These are phyloP conservation scores for Saccostrea cuccullata DNA, from an alignment of 1,140 invertebrate species.

Conservation along the genomic window DNA sequence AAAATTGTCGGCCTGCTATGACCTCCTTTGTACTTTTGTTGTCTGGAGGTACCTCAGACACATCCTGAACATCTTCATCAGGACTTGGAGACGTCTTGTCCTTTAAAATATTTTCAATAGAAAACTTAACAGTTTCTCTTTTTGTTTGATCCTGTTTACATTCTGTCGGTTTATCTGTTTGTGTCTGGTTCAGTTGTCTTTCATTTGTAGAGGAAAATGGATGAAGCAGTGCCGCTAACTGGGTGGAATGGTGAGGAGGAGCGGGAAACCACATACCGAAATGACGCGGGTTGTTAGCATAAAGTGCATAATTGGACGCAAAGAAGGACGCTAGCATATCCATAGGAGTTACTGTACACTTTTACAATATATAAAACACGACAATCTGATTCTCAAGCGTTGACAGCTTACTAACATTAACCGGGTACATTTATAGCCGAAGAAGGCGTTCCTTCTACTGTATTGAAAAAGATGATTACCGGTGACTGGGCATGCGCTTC, in stretches of 20 bases:
- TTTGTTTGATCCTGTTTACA: neutral
- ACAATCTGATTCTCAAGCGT: neutral
- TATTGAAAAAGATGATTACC: neutral
- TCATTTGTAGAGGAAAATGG: conserved; percentile 13
- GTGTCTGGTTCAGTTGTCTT: conserved; percentile 1
- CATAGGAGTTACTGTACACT: conserved; percentile 29
- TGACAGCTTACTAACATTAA: neutral
- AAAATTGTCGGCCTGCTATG: conserved; percentile 58
- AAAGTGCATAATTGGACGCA: conserved; percentile 54
- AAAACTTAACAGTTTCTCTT: conserved; percentile 64
- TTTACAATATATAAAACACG: neutral
- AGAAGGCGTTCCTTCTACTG: conserved; percentile 1
- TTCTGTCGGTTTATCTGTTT: neutral
- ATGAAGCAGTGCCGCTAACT: conserved; percentile 31
- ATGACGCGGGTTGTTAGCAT: conserved; percentile 47
- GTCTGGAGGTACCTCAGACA: neutral
- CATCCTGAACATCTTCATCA: neutral
- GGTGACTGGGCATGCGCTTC: conserved; percentile 17
- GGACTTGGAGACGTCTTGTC: neutral
- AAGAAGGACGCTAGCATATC: conserved; percentile 56
- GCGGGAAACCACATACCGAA: conserved; percentile 41
- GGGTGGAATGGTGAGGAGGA: conserved; percentile 42
- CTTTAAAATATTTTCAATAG: conserved; percentile 69
- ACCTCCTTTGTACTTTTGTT: conserved; percentile 45
- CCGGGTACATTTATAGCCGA: conserved; percentile 12